These are phyloP conservation scores for Vanessa cardui DNA, from an alignment of 2,888 invertebrate species.

Conservation along the genomic window DNA sequence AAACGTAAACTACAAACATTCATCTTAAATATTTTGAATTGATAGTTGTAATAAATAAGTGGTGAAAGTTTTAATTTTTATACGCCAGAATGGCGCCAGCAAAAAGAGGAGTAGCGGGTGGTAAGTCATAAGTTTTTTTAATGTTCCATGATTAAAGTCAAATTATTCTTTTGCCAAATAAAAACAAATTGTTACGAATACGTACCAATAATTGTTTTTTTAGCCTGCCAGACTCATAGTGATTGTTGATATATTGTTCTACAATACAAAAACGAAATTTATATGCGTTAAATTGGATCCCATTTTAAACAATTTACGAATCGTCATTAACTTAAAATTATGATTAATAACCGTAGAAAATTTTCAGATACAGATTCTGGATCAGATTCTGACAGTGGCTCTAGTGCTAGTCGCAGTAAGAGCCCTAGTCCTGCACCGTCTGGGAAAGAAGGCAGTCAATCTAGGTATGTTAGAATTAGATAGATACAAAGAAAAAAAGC, in stretches of 20 bases:
- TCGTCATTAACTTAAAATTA: too few species aligned
- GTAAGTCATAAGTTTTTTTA: conserved; percentile 43
- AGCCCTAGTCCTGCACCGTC: conserved; percentile 71
- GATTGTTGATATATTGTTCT: too few species aligned
- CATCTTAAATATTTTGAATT: neutral
- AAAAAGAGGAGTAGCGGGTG: conserved; percentile 47
- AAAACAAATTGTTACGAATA: too few species aligned
- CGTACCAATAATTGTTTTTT: too few species aligned
- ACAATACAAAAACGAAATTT: too few species aligned
- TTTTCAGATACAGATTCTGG: conserved; percentile 73
- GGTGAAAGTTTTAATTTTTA: neutral
- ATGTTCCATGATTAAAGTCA: neutral
- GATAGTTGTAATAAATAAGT: neutral
- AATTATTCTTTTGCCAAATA: too few species aligned
- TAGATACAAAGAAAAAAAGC: too few species aligned
- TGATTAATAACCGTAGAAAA: neutral
- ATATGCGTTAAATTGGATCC: neutral
- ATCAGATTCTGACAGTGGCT: conserved; percentile 76
- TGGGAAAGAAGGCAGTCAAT: conserved; percentile 69
- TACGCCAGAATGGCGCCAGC: conserved; percentile 53
- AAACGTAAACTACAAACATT: neutral
- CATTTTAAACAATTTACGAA: neutral
- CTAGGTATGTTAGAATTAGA: conserved; percentile 57
- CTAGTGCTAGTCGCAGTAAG: conserved; percentile 72
- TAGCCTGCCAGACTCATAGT: too few species aligned